Base-by-base conservation (phyloP, 2,888 invertebrate species). In the Caenorhabditis sinica region DNA sequence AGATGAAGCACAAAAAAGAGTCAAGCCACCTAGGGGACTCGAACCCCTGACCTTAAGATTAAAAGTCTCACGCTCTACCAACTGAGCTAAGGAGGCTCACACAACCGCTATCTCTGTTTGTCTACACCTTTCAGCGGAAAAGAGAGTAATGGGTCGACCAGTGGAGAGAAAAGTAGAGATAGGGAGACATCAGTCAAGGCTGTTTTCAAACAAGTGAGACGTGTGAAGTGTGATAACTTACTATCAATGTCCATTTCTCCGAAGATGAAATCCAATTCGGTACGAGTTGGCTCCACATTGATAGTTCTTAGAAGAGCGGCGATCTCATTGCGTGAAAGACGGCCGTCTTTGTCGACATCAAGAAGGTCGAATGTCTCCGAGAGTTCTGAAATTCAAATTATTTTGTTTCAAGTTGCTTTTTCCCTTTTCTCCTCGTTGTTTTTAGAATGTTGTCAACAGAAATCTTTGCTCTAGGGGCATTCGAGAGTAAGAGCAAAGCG, bases 321-420 rank as follows among this genome's bases (percentile, higher is more conserved):
- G 45, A 92, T 90, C 73, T 92, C 92, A 13, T 83, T 86, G 40
- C 92, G 84, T 56, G 90, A 90, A 49, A 92, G 81, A 60, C 88
- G 80, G 11, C 92, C 92, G 83, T 92, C 92, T 77, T 90, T 91
- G 87, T 92, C 92, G 69, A 92, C 87, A 66, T 92, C 92, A 40
- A 92, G 87, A 66, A 92, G 83, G 84, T 92, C 92, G 85, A 92
- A 92, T 23, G 91, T 90, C 83, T 92, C 90, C 25, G 92, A 88
- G 40, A 92, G 87, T 75, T 92, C 92, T 92, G 87, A 76, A 90
- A 87, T 33, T 66, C 61, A 66, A 1, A 17, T 40, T 51, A 9
- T 13, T 68, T 53, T 30, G 6, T 49, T 30, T 75, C 40, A 49
- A 5, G 11, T 15, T 49, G 30, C 36, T 43, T 63, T 49, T 49